These are phyloP conservation scores for Lepus timidus DNA, from an alignment of 2,113 vertebrate species.

Conservation along the genomic window DNA sequence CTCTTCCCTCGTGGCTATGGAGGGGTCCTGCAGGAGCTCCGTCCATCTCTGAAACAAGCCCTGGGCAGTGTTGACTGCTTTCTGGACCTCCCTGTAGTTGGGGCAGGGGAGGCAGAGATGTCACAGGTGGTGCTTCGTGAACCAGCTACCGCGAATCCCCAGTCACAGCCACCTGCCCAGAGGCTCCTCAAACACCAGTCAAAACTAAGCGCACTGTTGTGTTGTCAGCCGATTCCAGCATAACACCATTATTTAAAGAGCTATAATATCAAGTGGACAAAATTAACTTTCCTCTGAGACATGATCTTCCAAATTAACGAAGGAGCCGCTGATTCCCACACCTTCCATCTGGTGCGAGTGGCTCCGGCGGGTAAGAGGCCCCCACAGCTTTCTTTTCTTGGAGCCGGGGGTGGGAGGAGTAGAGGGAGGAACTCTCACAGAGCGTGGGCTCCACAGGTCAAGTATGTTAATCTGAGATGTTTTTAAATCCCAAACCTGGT, in stretches of 20 bases:
- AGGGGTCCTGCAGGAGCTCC: slow-evolving; percentile 93
- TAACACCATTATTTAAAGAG: slow-evolving; percentile 52
- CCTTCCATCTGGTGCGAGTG: background rate
- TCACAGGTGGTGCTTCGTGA: background rate
- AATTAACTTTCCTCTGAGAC: slow-evolving; percentile 47
- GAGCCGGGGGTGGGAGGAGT: background rate
- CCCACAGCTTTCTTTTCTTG: background rate
- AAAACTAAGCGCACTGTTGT: slow-evolving; percentile 32
- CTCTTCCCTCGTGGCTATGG: slow-evolving; percentile 94
- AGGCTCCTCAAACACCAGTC: background rate
- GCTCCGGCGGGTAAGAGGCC: background rate
- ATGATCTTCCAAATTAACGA: slow-evolving; percentile 24
- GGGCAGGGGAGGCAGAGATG: slow-evolving; percentile 1
- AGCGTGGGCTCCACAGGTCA: slow-evolving; percentile 6
- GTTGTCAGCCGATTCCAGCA: slow-evolving; percentile 51
- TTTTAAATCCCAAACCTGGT: slow-evolving; percentile 24
- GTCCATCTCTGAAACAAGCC: slow-evolving; percentile 97
- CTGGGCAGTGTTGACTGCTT: slow-evolving; percentile 97
- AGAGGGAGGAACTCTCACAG: background rate
- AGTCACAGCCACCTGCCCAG: background rate
- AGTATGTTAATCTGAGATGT: slow-evolving; percentile 57
- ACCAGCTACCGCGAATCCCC: background rate
- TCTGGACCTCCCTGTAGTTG: slow-evolving; percentile 95
- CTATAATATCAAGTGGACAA: slow-evolving; percentile 44
- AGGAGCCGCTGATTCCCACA: background rate